Evolutionary conservation across 2,888 invertebrate species (phyloP).

Genomic region (Drosophila sordidula): DNA sequence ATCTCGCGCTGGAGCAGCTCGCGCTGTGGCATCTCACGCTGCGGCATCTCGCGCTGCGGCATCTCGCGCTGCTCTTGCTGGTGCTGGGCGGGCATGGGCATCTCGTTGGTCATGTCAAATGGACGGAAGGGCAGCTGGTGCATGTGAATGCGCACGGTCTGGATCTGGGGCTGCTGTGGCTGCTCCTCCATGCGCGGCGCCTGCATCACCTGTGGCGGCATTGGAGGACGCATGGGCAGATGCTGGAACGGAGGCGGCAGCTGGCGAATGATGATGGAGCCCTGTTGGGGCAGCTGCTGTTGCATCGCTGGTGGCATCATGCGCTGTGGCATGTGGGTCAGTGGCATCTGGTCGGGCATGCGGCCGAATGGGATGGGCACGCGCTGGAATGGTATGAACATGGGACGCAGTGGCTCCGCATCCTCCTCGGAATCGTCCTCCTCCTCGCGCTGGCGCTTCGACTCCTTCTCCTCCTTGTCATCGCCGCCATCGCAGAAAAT

Average conservation of each 20-base stretch:
- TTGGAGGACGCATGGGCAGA: slow-evolving; percentile 84
- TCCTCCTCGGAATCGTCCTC: slow-evolving; percentile 83
- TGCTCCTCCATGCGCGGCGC: slow-evolving; percentile 85
- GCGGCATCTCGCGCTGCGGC: slow-evolving; percentile 42
- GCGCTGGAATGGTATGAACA: slow-evolving; percentile 85
- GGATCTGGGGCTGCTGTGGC: slow-evolving; percentile 67
- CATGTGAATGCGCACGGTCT: slow-evolving; percentile 85
- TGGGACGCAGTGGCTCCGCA: slow-evolving; percentile 84
- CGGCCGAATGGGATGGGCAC: slow-evolving; percentile 86
- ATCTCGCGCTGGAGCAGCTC: slow-evolving; percentile 48
- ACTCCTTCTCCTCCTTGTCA: slow-evolving; percentile 75
- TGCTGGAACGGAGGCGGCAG: slow-evolving; percentile 84
- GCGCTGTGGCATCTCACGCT: slow-evolving; percentile 52
- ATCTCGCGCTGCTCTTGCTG: slow-evolving; percentile 76
- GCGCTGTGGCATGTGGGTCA: slow-evolving; percentile 86
- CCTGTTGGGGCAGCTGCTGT: slow-evolving; percentile 79
- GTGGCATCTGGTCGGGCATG: slow-evolving; percentile 86
- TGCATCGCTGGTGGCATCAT: slow-evolving; percentile 82
- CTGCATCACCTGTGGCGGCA: slow-evolving; percentile 85
- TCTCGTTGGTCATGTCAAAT: slow-evolving; percentile 84
- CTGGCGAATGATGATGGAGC: slow-evolving; percentile 81
- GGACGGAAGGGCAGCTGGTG: slow-evolving; percentile 86
- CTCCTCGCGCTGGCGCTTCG: slow-evolving; percentile 76
- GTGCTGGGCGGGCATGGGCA: slow-evolving; percentile 76
- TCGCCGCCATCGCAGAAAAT: slow-evolving; percentile 94